phyloP scores from a whole-genome alignment of 2,888 invertebrate genomes.

The Drosophila helvetica region DNA sequence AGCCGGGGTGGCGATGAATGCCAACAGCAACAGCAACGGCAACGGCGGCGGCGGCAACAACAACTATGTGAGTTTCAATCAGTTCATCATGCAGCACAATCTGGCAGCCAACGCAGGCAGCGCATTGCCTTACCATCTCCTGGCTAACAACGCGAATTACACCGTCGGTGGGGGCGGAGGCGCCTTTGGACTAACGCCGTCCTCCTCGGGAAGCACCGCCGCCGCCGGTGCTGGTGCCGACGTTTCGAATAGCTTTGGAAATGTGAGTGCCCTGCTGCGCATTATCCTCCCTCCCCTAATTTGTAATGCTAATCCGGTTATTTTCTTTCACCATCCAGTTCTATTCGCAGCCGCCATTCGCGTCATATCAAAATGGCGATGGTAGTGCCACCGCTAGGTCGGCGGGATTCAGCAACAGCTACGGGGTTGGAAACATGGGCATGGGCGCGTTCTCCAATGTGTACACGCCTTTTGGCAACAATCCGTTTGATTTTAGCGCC shows the following conservation, averaged over 20 bases:
- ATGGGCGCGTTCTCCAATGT: slow-evolving; percentile 32
- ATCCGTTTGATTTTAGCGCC: slow-evolving; percentile 73
- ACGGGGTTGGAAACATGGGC: slow-evolving; percentile 9
- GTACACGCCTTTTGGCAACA: slow-evolving; percentile 69
- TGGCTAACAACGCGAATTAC: slow-evolving; percentile 42
- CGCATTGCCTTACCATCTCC: slow-evolving; percentile 14
- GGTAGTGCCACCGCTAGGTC: slow-evolving; percentile 12
- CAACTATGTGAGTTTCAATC: slow-evolving; percentile 83
- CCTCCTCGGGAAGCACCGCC: neutral
- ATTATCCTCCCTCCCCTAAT: neutral
- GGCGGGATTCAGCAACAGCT: slow-evolving; percentile 13
- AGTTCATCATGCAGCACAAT: slow-evolving; percentile 83
- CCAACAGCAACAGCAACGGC: slow-evolving; percentile 7
- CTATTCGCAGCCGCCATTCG: slow-evolving; percentile 32
- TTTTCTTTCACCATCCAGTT: slow-evolving; percentile 22
- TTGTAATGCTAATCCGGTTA: neutral
- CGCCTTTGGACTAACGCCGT: slow-evolving; percentile 42
- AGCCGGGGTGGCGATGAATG: neutral
- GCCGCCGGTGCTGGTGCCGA: neutral
- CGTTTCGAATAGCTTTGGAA: slow-evolving; percentile 22
- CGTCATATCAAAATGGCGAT: slow-evolving; percentile 50
- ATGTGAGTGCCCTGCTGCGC: slow-evolving; percentile 39
- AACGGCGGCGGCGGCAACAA: slow-evolving; percentile 61
- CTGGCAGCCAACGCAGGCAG: slow-evolving; percentile 35
- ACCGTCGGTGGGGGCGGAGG: slow-evolving; percentile 50